Conservation (phyloP, 2,113 vertebrate species). For the Pleuronectes platessa region DNA sequence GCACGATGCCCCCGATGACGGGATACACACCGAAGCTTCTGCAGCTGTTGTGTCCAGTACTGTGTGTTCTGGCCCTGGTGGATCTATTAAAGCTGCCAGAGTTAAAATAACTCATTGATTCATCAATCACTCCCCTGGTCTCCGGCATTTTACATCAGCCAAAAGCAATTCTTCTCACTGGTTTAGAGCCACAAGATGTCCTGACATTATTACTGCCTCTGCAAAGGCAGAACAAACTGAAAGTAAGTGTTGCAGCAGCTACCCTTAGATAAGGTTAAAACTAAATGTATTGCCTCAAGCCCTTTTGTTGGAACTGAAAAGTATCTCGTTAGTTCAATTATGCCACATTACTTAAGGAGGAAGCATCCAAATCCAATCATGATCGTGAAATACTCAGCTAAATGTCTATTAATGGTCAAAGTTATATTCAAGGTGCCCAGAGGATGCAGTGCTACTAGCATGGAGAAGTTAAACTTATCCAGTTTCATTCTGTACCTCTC, state of each 20-base stretch:
- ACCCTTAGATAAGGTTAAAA: not conserved
- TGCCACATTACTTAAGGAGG: no score
- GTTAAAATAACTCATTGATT: slow-evolving; percentile 67
- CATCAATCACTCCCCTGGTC: slow-evolving; percentile 21
- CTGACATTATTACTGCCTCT: not conserved
- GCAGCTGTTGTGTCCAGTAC: slow-evolving; percentile 31
- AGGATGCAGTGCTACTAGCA: not conserved
- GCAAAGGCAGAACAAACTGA: not conserved
- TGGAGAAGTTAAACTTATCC: no score
- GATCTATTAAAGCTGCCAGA: slow-evolving; percentile 44
- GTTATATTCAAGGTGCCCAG: not conserved
- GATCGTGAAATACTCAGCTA: no score
- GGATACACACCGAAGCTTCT: slow-evolving; percentile 25
- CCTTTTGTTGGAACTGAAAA: no score
- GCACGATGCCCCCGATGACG: slow-evolving; percentile 25
- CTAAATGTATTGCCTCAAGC: not conserved
- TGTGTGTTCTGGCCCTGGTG: slow-evolving; percentile 13
- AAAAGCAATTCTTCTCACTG: slow-evolving; percentile 35
- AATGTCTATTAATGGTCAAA: no score
- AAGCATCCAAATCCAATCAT: no score
- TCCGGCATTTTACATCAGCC: slow-evolving; percentile 35
- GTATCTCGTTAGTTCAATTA: no score
- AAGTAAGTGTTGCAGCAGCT: not conserved
- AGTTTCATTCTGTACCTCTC: no score
- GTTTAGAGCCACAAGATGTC: slow-evolving; percentile 15